Conservation (phyloP, 2,797 vertebrate genomes). For the Caiman crocodilus region DNA sequence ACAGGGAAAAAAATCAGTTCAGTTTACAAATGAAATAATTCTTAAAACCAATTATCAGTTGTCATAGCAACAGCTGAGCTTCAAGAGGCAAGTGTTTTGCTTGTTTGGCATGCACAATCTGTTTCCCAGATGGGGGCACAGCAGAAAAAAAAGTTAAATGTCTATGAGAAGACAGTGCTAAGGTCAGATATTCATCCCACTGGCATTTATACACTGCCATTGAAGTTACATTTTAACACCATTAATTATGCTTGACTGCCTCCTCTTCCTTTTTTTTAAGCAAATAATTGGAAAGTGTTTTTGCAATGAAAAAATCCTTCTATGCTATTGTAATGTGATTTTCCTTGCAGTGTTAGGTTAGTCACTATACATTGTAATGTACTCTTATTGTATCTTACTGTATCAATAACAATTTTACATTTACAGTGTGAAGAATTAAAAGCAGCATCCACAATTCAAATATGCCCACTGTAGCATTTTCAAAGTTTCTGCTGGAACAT, state of each 20-base stretch:
- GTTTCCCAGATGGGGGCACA: background rate
- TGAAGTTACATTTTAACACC: conserved; percentile 29
- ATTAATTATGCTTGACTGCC: conserved; percentile 34
- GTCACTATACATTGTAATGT: background rate
- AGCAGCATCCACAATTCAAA: background rate
- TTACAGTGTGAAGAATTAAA: background rate
- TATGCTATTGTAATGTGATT: background rate
- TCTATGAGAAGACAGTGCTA: conserved; percentile 19
- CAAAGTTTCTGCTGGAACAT: background rate
- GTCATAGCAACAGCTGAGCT: conserved; percentile 42
- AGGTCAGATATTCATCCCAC: conserved; percentile 1
- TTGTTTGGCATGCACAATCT: conserved; percentile 2
- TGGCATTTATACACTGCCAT: conserved; percentile 15
- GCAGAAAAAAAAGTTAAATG: background rate
- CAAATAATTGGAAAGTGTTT: conserved; percentile 43
- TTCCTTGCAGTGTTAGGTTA: background rate
- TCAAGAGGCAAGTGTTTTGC: conserved; percentile 7
- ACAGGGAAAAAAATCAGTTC: conserved; percentile 41
- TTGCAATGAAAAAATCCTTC: conserved; percentile 1
- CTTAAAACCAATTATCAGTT: conserved; percentile 64
- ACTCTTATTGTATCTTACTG: background rate
- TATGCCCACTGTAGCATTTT: background rate
- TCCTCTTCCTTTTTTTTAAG: conserved; percentile 29
- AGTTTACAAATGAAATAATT: conserved; percentile 57
- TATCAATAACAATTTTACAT: background rate